Conservation (phyloP, 2,888 invertebrate species). For the Drosophila kuntzei region DNA sequence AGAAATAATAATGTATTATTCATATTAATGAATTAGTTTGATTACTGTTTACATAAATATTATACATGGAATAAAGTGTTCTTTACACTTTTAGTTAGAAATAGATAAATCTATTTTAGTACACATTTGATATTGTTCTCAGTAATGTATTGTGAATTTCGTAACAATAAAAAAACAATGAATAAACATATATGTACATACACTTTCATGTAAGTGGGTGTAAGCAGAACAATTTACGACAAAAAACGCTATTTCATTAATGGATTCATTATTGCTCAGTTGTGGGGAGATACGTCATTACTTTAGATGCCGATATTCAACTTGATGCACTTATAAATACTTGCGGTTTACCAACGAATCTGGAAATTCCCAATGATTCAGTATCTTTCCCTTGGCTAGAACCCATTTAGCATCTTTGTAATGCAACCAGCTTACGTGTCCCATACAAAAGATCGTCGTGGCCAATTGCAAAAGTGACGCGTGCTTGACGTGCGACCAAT, state of each 20-base stretch:
- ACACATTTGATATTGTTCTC: background rate
- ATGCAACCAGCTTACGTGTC: constrained; percentile 34
- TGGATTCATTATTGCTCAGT: background rate
- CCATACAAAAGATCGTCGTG: constrained; percentile 31
- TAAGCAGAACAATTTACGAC: constrained; percentile 8
- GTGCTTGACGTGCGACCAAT: constrained; percentile 56
- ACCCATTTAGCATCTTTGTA: constrained; percentile 23
- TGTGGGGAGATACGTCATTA: constrained; percentile 29
- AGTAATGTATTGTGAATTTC: background rate
- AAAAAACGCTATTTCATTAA: constrained; percentile 14
- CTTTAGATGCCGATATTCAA: constrained; percentile 25
- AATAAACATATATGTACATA: background rate
- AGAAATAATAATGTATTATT: background rate
- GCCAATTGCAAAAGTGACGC: constrained; percentile 56
- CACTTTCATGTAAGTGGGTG: constrained; percentile 1
- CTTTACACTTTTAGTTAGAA: constrained; percentile 8
- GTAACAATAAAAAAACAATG: background rate
- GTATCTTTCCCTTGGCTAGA: constrained; percentile 55
- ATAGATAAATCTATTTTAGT: constrained; percentile 4
- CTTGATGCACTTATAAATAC: constrained; percentile 15
- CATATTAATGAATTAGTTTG: background rate
- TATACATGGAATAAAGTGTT: constrained; percentile 1
- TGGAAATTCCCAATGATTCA: constrained; percentile 65
- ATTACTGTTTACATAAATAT: background rate
- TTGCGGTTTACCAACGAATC: constrained; percentile 38